phyloP scores from a whole-genome alignment of 2,888 invertebrate genomes.

The Artemia sinica region DNA sequence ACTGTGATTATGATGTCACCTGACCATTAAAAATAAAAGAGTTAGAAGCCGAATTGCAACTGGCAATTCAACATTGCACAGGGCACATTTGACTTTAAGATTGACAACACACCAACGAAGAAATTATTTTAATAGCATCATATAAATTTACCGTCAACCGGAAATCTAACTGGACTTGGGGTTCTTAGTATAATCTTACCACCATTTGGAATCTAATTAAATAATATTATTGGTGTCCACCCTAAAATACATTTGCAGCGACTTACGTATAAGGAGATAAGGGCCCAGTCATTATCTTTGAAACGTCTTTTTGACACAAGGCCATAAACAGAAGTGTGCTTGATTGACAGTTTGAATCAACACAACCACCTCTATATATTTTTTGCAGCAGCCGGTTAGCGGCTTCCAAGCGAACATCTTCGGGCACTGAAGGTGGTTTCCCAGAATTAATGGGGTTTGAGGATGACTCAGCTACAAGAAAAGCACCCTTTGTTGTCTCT shows the following conservation, averaged over 20 bases:
- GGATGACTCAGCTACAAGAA: slow-evolving; percentile 33
- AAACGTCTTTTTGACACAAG: slow-evolving; percentile 80
- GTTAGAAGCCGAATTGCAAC: too few relatives aligned
- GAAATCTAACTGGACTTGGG: not conserved
- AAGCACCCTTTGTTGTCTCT: slow-evolving; percentile 54
- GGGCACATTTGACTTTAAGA: too few relatives aligned
- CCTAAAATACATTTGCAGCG: too few relatives aligned
- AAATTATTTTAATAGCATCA: not conserved
- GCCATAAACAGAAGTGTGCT: slow-evolving; percentile 80
- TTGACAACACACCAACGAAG: slow-evolving; percentile 13
- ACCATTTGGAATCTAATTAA: not conserved
- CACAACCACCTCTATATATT: slow-evolving; percentile 73
- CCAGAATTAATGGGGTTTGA: slow-evolving; percentile 34
- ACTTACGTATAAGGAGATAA: slow-evolving; percentile 44
- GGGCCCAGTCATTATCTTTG: slow-evolving; percentile 51
- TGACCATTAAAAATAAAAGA: too few relatives aligned
- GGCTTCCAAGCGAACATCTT: slow-evolving; percentile 70
- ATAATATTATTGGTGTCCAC: too few relatives aligned
- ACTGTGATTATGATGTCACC: too few relatives aligned
- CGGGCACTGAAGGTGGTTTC: slow-evolving; percentile 54
- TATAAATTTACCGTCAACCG: not conserved
- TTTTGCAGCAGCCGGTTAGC: slow-evolving; percentile 70
- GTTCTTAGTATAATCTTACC: slow-evolving; percentile 7
- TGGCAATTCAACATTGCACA: too few relatives aligned
- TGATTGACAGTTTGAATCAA: slow-evolving; percentile 74